Conservation (phyloP, 2,797 vertebrate species). For the Alosa sapidissima region DNA sequence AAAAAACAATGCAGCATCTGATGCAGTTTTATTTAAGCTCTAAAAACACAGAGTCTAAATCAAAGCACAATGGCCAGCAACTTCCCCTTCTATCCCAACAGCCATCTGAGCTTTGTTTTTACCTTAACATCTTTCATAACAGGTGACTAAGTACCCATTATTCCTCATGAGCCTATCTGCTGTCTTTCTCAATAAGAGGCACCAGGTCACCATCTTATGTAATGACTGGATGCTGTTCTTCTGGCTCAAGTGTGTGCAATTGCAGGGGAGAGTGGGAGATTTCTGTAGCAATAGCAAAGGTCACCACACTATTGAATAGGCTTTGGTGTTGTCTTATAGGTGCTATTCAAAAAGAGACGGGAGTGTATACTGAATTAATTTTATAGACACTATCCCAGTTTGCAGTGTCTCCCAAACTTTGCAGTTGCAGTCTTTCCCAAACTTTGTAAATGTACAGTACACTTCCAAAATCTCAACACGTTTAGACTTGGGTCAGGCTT, state of each 20-base stretch:
- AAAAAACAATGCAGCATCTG: neutral
- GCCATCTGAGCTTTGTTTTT: neutral
- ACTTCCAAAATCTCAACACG: too few relatives aligned
- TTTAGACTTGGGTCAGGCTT: neutral
- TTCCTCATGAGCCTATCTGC: neutral
- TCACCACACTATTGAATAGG: constrained; percentile 17
- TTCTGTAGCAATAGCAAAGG: constrained; percentile 32
- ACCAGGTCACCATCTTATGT: neutral
- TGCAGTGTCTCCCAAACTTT: neutral
- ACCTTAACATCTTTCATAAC: neutral
- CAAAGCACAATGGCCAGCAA: neutral
- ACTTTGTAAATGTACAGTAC: neutral
- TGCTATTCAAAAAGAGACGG: neutral
- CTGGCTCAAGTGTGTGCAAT: constrained; percentile 10
- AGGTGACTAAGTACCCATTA: neutral
- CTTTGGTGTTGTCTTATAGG: constrained; percentile 31
- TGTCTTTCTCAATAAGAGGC: constrained; percentile 34
- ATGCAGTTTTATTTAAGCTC: neutral
- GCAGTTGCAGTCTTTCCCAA: neutral
- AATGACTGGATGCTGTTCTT: constrained; percentile 19
- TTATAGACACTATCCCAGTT: neutral
- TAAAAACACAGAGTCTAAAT: neutral
- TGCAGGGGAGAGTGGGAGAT: constrained; percentile 16
- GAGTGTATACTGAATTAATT: neutral
- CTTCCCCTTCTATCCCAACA: neutral